These are phyloP conservation scores for Choristoneura fumiferana DNA, from an alignment of 1,140 invertebrate genomes.

Conservation along the genomic window DNA sequence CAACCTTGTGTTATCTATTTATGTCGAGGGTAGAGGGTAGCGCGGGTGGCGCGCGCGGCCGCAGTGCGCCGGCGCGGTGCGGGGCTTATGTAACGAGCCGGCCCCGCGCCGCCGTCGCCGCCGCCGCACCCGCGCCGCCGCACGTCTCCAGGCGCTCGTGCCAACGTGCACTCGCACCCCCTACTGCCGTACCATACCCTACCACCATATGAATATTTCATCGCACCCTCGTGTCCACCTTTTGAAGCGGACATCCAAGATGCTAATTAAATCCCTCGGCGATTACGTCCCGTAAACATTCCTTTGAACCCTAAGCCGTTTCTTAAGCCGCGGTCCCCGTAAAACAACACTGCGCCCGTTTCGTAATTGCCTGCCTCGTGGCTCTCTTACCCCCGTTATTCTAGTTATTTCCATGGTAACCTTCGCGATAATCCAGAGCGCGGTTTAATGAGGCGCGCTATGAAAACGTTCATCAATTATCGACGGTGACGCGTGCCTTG, in stretches of 20 bases:
- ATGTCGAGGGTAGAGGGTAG: constrained; percentile 62
- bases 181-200: constrained; percentile 34
- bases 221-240: constrained; percentile 24
- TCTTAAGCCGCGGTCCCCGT: constrained; percentile 18
- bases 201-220: constrained; percentile 48
- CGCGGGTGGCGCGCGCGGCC: constrained; percentile 40
- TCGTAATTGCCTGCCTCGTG: constrained; percentile 1
- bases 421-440: constrained; percentile 66
- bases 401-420: constrained; percentile 50
- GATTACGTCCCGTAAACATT: constrained; percentile 9
- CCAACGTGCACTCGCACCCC: constrained; percentile 23
- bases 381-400: constrained; percentile 25
- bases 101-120: constrained; percentile 32
- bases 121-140: constrained; percentile 20
- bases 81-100: constrained; percentile 66
- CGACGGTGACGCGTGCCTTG: constrained; percentile 62
- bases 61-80: constrained; percentile 60
- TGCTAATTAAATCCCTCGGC: constrained; percentile 28
- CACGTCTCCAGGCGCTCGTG: constrained; percentile 26
- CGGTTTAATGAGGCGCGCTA: constrained; percentile 69
- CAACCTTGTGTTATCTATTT: constrained; percentile 77
- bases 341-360: constrained; percentile 19
- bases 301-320: constrained; percentile 15
- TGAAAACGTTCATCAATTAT: constrained; percentile 74
- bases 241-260: constrained; percentile 20